Evolutionary conservation across 1,140 invertebrate genomes (phyloP), one percentile per base, ranked within the genome.

Genomic region (Charaxes varanes): DNA sequence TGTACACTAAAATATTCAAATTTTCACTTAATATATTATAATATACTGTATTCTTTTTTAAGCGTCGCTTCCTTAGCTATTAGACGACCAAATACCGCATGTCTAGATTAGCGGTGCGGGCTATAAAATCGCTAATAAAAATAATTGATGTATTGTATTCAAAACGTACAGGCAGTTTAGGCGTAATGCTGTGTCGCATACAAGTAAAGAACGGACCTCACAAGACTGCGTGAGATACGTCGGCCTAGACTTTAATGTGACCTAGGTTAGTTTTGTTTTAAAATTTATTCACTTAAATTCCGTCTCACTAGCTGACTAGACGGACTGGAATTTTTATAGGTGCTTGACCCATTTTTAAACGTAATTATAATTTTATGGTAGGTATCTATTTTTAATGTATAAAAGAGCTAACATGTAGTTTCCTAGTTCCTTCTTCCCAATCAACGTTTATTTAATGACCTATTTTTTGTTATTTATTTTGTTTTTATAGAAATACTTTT

Each of bases 71-170:
- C 4, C n/a, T n/a, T n/a, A n/a, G n/a, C n/a, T n/a, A n/a, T n/a
- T n/a, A n/a, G n/a, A n/a, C n/a, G n/a, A n/a, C 27, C 32, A 42
- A 34, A 48, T 32, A 38, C 14, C 14, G 16, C 41, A 42, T 18
- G 32, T 38, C 22, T 43, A 24, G 27, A 51, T 41, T 42, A 45
- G 22, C 37, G 40, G 43, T 32, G 36, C 37, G 51, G 19, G 55
- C 41, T 56, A 71, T 71, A 71, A 71, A 73, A 59, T 12, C 28
- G 58, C 56, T 31, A 58, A 68, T 72, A 67, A 69, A 66, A 70
- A 59, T 77, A 65, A 74, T 66, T 37, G 57, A 33, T 28, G 57
- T 43, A 80, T 80, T 80, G 76, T 80, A 80, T 80, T 70, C 71
- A 64, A 78, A 76, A 38, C 53, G 34, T 68, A 80, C 65, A 68